Percentiles rank a stretch among this genome's conserved stretches.
Evolutionary conservation across 2,113 vertebrate genomes (phyloP).

Genomic region (Cyphomyrus plagiostoma): DNA sequence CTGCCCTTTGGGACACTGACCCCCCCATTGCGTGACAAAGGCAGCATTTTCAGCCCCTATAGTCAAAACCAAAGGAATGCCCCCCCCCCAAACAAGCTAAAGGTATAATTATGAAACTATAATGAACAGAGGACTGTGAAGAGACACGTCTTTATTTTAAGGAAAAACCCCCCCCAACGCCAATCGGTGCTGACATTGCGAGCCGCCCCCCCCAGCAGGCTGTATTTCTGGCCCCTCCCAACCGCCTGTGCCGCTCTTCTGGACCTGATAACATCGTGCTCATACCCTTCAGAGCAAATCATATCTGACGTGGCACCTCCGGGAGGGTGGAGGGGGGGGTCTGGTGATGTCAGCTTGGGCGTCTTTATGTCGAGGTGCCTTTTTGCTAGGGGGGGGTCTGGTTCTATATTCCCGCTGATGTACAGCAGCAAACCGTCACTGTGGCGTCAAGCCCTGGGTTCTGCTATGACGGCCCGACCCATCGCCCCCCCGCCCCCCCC

Average conservation of each 20-base stretch:
- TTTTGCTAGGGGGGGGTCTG: neutral
- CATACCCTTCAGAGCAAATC: too few species aligned
- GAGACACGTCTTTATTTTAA: neutral
- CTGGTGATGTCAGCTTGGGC: too few species aligned
- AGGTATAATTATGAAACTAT: neutral
- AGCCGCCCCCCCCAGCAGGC: neutral
- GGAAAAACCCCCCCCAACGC: neutral
- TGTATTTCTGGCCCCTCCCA: neutral
- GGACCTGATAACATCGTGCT: neutral
- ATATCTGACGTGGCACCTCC: too few species aligned
- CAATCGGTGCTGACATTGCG: neutral
- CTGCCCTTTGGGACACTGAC: conserved; percentile 34
- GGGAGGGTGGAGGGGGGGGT: too few species aligned
- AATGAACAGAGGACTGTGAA: neutral
- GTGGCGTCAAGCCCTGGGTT: neutral
- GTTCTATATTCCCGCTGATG: neutral
- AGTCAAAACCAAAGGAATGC: neutral
- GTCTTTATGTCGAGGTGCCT: neutral
- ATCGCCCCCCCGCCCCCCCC: neutral
- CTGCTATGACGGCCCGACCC: neutral
- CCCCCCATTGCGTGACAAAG: neutral
- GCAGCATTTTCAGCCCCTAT: neutral
- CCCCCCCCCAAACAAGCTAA: neutral
- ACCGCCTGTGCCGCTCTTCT: neutral
- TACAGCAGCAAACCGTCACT: neutral